Percentiles rank a stretch among this genome's conserved stretches.
Evolutionary conservation across 2,888 invertebrate genomes (phyloP).

Genomic region (Pycnomerus fuliginosus): DNA sequence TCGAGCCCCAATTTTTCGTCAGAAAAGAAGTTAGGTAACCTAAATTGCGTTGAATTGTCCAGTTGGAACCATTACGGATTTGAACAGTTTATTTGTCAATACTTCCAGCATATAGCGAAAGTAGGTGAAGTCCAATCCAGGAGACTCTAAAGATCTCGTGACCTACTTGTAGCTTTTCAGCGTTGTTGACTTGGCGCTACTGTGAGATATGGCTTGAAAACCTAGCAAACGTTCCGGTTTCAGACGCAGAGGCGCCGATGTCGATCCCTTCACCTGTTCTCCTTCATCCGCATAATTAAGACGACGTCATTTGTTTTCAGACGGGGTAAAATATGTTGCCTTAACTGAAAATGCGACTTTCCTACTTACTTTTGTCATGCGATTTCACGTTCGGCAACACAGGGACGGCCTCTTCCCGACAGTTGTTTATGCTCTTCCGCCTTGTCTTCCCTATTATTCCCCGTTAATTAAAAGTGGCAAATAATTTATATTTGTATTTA

Average conservation of each 20-base stretch:
- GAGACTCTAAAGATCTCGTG: conserved; percentile 16
- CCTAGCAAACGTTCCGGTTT: conserved; percentile 18
- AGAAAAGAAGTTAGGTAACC: conserved; percentile 8
- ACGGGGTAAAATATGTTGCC: no score
- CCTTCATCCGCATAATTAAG: conserved; percentile 21
- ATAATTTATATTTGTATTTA: no score
- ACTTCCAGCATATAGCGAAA: conserved; percentile 2
- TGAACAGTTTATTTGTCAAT: conserved; percentile 17
- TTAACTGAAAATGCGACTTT: no score
- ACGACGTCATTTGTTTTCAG: conserved; percentile 14
- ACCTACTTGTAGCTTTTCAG: conserved; percentile 26
- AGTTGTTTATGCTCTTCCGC: no score
- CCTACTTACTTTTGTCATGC: no score
- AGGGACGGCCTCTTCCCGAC: conserved; percentile 6
- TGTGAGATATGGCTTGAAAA: conserved; percentile 22
- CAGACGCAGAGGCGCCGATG: conserved; percentile 17
- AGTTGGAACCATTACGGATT: conserved; percentile 5
- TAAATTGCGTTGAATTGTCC: conserved; percentile 7
- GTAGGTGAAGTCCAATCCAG: conserved; percentile 13
- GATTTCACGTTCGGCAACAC: conserved; percentile 7
- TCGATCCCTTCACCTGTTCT: conserved; percentile 18
- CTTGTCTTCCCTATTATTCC: no score
- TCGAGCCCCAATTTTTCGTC: no score
- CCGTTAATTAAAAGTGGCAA: no score
- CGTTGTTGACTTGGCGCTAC: conserved; percentile 22